Conservation (phyloP, 2,113 vertebrate species). For the Echinops telfairi region DNA sequence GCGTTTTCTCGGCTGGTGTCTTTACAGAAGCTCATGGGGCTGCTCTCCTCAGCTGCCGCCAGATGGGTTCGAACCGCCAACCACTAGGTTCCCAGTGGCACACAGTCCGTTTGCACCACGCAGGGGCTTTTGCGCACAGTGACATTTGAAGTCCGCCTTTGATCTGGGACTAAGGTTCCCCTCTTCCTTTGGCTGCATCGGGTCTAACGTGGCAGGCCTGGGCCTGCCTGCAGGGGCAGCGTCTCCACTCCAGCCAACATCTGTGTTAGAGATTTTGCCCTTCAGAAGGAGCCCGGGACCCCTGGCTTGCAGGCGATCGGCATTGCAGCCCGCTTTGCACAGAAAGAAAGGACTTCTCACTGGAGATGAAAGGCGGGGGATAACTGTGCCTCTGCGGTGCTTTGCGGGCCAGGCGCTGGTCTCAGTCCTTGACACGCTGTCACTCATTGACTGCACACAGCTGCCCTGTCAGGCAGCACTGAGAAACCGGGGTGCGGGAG, state of each 20-base stretch:
- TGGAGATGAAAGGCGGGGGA: too few relatives aligned
- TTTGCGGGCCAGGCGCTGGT: not conserved
- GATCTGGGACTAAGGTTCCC: not conserved
- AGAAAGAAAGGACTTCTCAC: too few relatives aligned
- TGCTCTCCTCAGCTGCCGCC: not conserved
- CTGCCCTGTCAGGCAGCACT: not conserved
- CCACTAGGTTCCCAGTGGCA: not conserved
- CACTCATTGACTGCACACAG: not conserved
- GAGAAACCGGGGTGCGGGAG: not conserved
- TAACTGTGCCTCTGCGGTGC: too few relatives aligned
- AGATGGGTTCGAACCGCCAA: not conserved
- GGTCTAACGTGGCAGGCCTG: not conserved
- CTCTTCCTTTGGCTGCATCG: not conserved
- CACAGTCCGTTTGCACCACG: not conserved
- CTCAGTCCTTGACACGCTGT: not conserved
- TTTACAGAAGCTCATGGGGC: not conserved
- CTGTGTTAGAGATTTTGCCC: not conserved
- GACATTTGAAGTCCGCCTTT: not conserved
- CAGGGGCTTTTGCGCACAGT: not conserved
- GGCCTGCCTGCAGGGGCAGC: slow-evolving; percentile 19
- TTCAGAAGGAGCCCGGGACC: not conserved
- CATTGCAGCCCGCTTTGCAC: not conserved
- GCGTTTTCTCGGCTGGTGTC: not conserved
- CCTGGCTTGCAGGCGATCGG: not conserved
- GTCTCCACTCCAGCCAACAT: not conserved